These are phyloP conservation scores for Lycaena phlaeas DNA, from an alignment of 2,888 invertebrate genomes.

Conservation along the genomic window DNA sequence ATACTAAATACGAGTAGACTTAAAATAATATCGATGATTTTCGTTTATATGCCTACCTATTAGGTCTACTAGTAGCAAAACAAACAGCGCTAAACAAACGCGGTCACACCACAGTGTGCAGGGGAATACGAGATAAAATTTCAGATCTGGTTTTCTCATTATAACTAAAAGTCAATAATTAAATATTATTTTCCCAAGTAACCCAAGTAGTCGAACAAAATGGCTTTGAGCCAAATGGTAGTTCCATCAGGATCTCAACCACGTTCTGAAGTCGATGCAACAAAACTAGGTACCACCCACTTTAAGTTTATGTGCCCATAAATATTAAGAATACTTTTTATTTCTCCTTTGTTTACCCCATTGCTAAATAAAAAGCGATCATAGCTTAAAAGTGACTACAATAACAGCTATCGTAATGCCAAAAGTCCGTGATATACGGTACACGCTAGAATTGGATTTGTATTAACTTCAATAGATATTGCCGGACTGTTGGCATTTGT, in stretches of 20 bases:
- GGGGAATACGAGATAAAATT: too few relatives aligned
- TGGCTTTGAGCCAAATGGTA: conserved; percentile 13
- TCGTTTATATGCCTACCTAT: too few relatives aligned
- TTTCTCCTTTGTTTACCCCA: conserved; percentile 23
- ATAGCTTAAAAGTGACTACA: conserved; percentile 7
- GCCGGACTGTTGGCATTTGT: background rate
- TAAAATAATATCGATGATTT: too few relatives aligned
- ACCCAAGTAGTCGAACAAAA: conserved; percentile 5
- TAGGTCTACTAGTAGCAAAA: too few relatives aligned
- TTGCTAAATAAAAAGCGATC: conserved; percentile 9
- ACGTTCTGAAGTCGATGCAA: conserved; percentile 5
- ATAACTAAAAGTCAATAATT: too few relatives aligned
- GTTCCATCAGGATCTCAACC: conserved; percentile 9
- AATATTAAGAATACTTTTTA: conserved; percentile 10
- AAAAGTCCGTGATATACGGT: conserved; percentile 8
- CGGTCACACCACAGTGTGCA: too few relatives aligned
- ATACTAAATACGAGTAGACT: too few relatives aligned
- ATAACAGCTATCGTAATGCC: conserved; percentile 7
- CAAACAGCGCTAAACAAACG: too few relatives aligned
- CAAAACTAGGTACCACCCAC: conserved; percentile 6
- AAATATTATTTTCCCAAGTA: conserved; percentile 1
- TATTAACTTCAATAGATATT: background rate
- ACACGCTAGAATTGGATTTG: conserved; percentile 2
- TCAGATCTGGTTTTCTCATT: too few relatives aligned
- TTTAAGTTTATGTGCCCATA: conserved; percentile 7